These are phyloP conservation scores for Nasua narica DNA, from an alignment of 2,797 vertebrate species.

Conservation along the genomic window DNA sequence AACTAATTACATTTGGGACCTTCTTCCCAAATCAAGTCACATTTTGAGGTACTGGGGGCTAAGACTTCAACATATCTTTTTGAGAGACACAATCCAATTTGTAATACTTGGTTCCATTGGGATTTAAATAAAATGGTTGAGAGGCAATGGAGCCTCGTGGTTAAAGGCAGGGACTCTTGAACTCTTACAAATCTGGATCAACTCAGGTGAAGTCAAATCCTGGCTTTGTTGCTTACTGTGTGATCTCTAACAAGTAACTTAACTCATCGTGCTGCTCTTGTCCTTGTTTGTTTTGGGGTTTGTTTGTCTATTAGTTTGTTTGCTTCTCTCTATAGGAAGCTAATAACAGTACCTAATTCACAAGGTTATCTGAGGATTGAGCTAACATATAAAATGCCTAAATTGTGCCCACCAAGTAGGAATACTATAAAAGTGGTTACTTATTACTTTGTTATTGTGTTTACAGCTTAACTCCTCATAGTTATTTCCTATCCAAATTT, in stretches of 20 bases:
- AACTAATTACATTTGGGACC: not conserved
- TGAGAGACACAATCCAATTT: not conserved
- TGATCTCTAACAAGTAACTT: not conserved
- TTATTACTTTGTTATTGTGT: not conserved
- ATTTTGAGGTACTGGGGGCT: not conserved
- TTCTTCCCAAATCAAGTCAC: not conserved
- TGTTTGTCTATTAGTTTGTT: not conserved
- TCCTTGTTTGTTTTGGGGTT: not conserved
- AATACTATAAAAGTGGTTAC: not conserved
- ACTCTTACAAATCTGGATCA: not conserved
- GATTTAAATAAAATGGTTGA: not conserved
- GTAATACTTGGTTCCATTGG: not conserved
- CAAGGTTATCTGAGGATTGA: not conserved
- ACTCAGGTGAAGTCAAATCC: not conserved
- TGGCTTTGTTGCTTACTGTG: not conserved
- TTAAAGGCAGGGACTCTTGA: not conserved
- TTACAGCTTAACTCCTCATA: not conserved
- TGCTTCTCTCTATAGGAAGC: not conserved
- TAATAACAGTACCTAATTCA: not conserved
- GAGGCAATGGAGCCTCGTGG: not conserved
- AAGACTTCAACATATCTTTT: not conserved
- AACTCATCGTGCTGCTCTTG: not conserved
- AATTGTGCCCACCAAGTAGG: not conserved
- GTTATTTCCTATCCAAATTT: not conserved
- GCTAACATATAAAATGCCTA: not conserved